These are phyloP conservation scores for Uloborus diversus DNA, from an alignment of 1,140 invertebrate species.

Conservation along the genomic window DNA sequence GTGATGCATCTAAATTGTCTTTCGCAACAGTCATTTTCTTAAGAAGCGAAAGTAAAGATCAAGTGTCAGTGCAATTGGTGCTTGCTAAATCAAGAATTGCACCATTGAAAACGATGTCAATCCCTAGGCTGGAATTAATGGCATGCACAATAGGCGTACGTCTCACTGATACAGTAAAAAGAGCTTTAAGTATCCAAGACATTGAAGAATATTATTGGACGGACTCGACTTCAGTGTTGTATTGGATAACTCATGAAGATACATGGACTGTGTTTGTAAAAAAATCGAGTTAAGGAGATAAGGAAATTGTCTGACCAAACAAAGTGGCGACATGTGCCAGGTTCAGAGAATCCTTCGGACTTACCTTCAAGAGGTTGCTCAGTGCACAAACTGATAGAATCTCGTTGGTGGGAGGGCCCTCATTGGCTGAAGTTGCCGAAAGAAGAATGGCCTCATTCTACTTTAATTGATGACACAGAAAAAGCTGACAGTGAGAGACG, in stretches of 20 bases:
- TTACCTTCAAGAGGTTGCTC: slow-evolving; percentile 4
- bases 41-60: not conserved
- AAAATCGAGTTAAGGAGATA: not conserved
- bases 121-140: too few species aligned
- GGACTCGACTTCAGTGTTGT: slow-evolving; percentile 3
- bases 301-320: not conserved
- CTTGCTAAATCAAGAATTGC: too few species aligned
- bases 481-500: not conserved
- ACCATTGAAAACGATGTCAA: slow-evolving; percentile 3
- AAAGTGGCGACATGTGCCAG: slow-evolving; percentile 4
- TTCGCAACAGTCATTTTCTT: not conserved
- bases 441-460: slow-evolving; percentile 1
- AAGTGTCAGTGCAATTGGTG: too few species aligned
- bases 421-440: not conserved
- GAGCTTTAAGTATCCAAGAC: too few species aligned
- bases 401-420: slow-evolving; percentile 18
- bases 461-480: not conserved
- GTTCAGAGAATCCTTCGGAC: not conserved
- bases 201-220: slow-evolving; percentile 13
- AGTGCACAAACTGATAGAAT: slow-evolving; percentile 1
- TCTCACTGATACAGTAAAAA: too few species aligned
- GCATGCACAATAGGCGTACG: too few species aligned
- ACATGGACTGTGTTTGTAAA: not conserved
- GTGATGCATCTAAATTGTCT: slow-evolving; percentile 5
- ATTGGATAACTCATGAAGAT: slow-evolving; percentile 2